Base-by-base conservation (phyloP, 2,888 invertebrate genomes). In the Oscheius myriophilus region DNA sequence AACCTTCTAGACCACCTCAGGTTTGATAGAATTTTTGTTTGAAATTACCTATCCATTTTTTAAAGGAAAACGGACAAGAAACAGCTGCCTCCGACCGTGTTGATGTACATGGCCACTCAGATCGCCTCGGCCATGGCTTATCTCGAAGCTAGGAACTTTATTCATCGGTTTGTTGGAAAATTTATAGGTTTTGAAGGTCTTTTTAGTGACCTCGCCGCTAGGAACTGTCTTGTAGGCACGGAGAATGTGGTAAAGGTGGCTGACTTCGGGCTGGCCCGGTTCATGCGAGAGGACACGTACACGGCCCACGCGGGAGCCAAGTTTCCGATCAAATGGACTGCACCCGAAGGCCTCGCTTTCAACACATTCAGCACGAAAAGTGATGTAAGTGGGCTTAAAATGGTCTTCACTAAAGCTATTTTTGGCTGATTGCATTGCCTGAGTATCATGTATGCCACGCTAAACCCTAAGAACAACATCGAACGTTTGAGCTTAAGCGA, bases 241-340 rank as follows among this genome's bases (percentile, higher is more conserved):
- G 94, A 94, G 89, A 95, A 96, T 88, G 90, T 96, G 70, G 96
- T 98, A 57, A 98, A 98, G 89, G 54, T 69, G n/a, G 64, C 69
- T 18, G 69, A 64, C 25, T 69, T 64, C 42, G 63, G 63, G 26
- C 54, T 70, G 59, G 73, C 98, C 21, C 91, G 98, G 66, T 90
- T 97, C 76, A 96, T 97, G 95, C 91, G 96, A 66, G 97, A 97
- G 87, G 97, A 98, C 88, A 98, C 97, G 0, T 99, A 99, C 89
- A 97, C 97, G 41, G 97, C 97, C 51, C 96, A 96, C 43, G 75
- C 80, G 33, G 98, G 96, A 39, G 97, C 98, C 78, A 98, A 98
- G 90, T 98, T 98, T 89, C 98, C 98, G 69, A 98, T 98, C 87
- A 98, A 98, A 89, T 98, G 98, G 98, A 98, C 98, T 21, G 97